Conservation (phyloP, 2,888 invertebrate genomes). For the Drosophila nr. perissopoda region DNA sequence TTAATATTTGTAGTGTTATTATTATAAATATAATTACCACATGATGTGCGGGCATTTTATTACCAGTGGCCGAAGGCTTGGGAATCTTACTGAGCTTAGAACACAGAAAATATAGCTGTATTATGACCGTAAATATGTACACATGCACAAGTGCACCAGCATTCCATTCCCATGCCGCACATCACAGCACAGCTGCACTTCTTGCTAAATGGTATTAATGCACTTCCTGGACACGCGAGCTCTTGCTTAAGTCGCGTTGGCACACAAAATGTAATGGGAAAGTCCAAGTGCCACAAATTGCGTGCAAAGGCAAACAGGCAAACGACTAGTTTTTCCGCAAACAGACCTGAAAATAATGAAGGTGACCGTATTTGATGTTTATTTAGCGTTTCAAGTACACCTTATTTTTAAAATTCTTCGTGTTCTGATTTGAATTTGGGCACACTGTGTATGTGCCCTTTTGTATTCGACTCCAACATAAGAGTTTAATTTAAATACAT, state of each 20-base stretch:
- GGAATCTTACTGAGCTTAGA: background rate
- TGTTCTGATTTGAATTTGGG: too few species aligned
- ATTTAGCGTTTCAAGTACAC: constrained; percentile 3
- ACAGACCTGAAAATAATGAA: background rate
- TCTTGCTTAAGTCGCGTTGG: background rate
- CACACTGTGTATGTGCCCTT: too few species aligned
- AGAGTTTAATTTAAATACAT: background rate
- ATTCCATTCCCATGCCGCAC: background rate
- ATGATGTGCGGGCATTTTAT: background rate
- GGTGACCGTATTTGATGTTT: constrained; percentile 57
- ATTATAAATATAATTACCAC: background rate
- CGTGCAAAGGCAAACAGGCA: constrained; percentile 24
- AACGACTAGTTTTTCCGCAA: background rate
- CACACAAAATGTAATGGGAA: constrained; percentile 28
- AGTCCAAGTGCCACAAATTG: constrained; percentile 12
- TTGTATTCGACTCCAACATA: background rate
- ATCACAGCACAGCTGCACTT: constrained; percentile 13
- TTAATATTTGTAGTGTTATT: background rate
- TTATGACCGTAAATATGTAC: background rate
- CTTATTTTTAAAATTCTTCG: background rate
- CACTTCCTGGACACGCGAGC: constrained; percentile 58
- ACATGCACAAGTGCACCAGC: background rate
- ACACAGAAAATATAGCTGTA: too few species aligned
- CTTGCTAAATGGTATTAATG: constrained; percentile 56
- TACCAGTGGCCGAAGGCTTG: background rate